Evolutionary conservation across 2,113 vertebrate genomes (phyloP).

Genomic region (Sisor rabdophorus): DNA sequence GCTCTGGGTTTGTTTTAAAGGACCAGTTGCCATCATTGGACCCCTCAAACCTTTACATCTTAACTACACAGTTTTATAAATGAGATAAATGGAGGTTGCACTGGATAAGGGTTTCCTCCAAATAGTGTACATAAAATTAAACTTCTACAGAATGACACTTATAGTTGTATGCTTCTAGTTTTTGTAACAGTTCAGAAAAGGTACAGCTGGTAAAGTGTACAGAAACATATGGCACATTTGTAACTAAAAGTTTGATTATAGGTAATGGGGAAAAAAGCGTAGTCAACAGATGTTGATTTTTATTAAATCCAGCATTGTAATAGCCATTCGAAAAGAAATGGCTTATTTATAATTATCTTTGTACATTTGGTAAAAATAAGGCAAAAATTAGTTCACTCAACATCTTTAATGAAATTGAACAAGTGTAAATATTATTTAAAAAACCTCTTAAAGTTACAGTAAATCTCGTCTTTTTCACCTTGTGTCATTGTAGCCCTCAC

Average conservation of each 20-base stretch:
- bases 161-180: too few species aligned
- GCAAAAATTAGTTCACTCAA: constrained; percentile 64
- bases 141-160: too few species aligned
- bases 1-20: too few species aligned
- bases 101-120: too few species aligned
- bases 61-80: too few species aligned
- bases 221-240: too few species aligned
- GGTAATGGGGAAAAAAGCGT: not conserved
- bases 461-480: constrained; percentile 47
- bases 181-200: too few species aligned
- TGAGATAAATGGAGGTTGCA: too few species aligned
- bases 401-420: constrained; percentile 60
- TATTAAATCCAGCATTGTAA: constrained; percentile 75
- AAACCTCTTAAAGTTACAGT: constrained; percentile 64
- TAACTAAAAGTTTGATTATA: not conserved
- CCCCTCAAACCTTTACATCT: too few species aligned
- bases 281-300: constrained; percentile 1
- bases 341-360: constrained; percentile 60
- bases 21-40: too few species aligned
- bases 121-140: too few species aligned
- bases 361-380: constrained; percentile 74
- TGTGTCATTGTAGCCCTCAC: constrained; percentile 11
- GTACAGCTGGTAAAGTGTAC: too few species aligned
- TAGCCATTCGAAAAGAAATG: constrained; percentile 70
- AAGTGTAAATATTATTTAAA: constrained; percentile 69